A percentile compares a stretch with the other conserved stretches of the same genome.
Evolutionary conservation across 2,797 vertebrate species (phyloP).

Genomic region (Setipinna tenuifilis): DNA sequence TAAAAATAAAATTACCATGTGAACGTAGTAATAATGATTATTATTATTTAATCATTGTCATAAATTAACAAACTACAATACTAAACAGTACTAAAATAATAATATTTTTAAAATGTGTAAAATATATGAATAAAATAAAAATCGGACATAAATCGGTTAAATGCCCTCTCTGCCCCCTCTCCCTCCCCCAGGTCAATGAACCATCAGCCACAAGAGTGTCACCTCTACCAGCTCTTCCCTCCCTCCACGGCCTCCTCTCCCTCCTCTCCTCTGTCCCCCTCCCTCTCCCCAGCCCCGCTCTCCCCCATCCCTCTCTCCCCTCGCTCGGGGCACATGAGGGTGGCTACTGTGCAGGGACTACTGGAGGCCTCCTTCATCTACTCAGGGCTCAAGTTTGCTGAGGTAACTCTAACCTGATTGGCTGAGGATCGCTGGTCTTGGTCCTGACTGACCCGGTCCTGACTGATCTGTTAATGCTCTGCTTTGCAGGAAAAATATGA

Average conservation of each 20-base stretch:
- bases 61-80: not conserved
- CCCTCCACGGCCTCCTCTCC: slow-evolving; percentile 53
- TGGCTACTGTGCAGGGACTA: slow-evolving; percentile 79
- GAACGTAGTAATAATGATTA: too few species aligned
- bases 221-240: slow-evolving; percentile 85
- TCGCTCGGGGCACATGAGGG: slow-evolving; percentile 57
- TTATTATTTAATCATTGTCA: too few species aligned
- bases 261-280: slow-evolving; percentile 52
- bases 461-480: too few species aligned
- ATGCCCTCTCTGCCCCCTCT: not conserved
- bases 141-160: too few species aligned
- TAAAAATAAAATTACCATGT: too few species aligned
- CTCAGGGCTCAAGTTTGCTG: slow-evolving; percentile 81
- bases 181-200: slow-evolving; percentile 70
- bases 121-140: too few species aligned
- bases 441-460: too few species aligned
- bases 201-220: slow-evolving; percentile 78
- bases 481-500: too few species aligned
- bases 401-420: slow-evolving; percentile 65
- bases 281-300: slow-evolving; percentile 35
- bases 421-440: too few species aligned
- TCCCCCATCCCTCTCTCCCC: slow-evolving; percentile 58
- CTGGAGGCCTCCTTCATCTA: slow-evolving; percentile 82
- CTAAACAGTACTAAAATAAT: too few species aligned
- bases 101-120: too few species aligned